Evolutionary conservation across 2,888 invertebrate species (phyloP), one percentile per base, ranked within the genome.

Genomic region (Hirudinaria manillensis): DNA sequence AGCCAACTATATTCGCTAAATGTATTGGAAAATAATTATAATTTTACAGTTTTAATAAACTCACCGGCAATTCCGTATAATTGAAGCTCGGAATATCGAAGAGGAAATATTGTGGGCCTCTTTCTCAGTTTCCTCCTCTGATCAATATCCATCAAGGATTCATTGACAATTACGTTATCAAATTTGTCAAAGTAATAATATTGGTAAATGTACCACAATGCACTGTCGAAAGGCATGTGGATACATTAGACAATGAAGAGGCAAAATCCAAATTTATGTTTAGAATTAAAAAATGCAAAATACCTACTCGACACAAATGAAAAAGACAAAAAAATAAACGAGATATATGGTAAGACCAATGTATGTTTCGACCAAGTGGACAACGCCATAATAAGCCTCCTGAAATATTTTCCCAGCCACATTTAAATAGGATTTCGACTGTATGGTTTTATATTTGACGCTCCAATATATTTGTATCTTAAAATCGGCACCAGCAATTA

Each of bases 61-160:
- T 61, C 51, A 70, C 71, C 71, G 53, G 53, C 24, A n/a, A 55
- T 51, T 19, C 45, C 72, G 32, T 72, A 72, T 7, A 72, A 3
- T 21, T 72, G 29, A 29, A 32, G 21, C 29, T 72, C 72, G 1
- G 45, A n/a, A n/a, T 72, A 55, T 32, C 72, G 45, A n/a, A 72
- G 53, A 16, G 72, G 72, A 51, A 72, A 72, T 27, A 72, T 72
- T 2, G 56, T 72, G 4, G 72, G 72, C 53, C 72, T 51, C 29
- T 27, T 72, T 53, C 72, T 72, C 13, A n/a, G 24, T 72, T 72
- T 29, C 32, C 71, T 70, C 36, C 68, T 68, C 36, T 68, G 34
- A 36, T 68, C 68, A 10, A 68, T 68, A n/a, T 68, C 68, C 68
- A 34, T 68, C 29, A 68, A n/a, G 29, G 16, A 10, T 32, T 36